Evolutionary conservation across 2,797 vertebrate species (phyloP).

Genomic region (Tapirus indicus): DNA sequence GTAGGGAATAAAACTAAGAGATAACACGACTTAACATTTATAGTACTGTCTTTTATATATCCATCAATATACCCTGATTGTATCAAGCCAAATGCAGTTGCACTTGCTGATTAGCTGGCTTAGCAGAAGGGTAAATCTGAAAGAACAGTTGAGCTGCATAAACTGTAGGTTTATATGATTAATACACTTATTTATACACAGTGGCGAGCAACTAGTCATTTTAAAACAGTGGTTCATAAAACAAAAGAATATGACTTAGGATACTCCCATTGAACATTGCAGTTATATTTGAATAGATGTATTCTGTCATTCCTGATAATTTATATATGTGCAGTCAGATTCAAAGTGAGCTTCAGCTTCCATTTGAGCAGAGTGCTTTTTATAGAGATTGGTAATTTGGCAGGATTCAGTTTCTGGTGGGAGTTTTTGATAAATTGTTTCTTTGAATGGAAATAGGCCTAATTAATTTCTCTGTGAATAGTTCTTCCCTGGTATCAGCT

Average conservation of each 20-base stretch:
- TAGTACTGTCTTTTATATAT: neutral
- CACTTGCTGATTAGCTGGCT: neutral
- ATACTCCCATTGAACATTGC: neutral
- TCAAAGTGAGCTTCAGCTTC: slow-evolving; percentile 20
- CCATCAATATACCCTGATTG: neutral
- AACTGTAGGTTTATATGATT: neutral
- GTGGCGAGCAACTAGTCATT: neutral
- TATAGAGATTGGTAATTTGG: slow-evolving; percentile 55
- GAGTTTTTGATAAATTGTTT: slow-evolving; percentile 48
- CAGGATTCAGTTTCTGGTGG: slow-evolving; percentile 47
- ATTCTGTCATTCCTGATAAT: neutral
- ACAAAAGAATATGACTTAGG: neutral
- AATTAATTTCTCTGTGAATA: slow-evolving; percentile 64
- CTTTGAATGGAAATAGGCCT: slow-evolving; percentile 56
- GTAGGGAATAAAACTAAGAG: neutral
- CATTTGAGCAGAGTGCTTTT: slow-evolving; percentile 25
- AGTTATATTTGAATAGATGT: slow-evolving; percentile 10
- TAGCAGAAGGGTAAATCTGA: neutral
- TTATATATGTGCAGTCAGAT: neutral
- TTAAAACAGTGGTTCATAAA: neutral
- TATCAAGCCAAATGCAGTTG: neutral
- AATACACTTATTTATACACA: neutral
- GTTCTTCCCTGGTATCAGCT: slow-evolving; percentile 46
- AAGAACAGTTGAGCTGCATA: neutral
- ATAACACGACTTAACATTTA: neutral